A percentile compares a stretch with the other conserved stretches of the same genome.
Conservation (phyloP, 2,797 vertebrate species). For the Lophius americanus region DNA sequence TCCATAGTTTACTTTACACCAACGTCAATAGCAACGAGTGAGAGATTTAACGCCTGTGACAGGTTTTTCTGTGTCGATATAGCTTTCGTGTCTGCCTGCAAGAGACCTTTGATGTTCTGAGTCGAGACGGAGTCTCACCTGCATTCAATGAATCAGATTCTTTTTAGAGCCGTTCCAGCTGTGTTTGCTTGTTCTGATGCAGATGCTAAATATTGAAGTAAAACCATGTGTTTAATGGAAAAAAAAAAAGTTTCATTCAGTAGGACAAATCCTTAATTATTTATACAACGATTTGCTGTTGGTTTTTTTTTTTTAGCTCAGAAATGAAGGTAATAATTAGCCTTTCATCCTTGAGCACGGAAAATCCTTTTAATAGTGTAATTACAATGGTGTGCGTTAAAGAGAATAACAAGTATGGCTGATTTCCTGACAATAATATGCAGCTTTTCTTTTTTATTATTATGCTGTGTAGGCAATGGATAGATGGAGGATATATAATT, state of each 20-base stretch:
- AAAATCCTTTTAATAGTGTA: conserved; percentile 78
- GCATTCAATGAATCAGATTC: conserved; percentile 60
- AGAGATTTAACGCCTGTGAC: conserved; percentile 58
- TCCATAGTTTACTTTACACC: conserved; percentile 58
- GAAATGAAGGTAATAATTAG: conserved; percentile 71
- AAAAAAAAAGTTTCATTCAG: neutral
- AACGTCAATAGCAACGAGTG: conserved; percentile 39
- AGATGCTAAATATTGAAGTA: conserved; percentile 3
- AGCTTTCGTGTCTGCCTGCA: neutral
- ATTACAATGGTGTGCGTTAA: conserved; percentile 71
- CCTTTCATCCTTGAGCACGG: conserved; percentile 63
- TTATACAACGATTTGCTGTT: conserved; percentile 57
- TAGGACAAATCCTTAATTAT: conserved; percentile 35
- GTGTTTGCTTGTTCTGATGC: conserved; percentile 13
- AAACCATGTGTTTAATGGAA: conserved; percentile 30
- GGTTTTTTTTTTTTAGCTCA: conserved; percentile 47
- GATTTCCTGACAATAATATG: conserved; percentile 68
- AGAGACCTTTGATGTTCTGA: conserved; percentile 52
- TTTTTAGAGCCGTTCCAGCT: conserved; percentile 32
- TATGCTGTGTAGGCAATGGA: conserved; percentile 33
- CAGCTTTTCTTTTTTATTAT: conserved; percentile 50
- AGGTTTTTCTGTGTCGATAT: conserved; percentile 48
- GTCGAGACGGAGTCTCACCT: conserved; percentile 52
- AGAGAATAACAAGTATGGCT: conserved; percentile 52
- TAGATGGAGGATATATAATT: conserved; percentile 60